Evolutionary conservation across 2,888 invertebrate genomes (phyloP), one percentile per base, ranked within the genome.

Genomic region (Drosophila leonis): DNA sequence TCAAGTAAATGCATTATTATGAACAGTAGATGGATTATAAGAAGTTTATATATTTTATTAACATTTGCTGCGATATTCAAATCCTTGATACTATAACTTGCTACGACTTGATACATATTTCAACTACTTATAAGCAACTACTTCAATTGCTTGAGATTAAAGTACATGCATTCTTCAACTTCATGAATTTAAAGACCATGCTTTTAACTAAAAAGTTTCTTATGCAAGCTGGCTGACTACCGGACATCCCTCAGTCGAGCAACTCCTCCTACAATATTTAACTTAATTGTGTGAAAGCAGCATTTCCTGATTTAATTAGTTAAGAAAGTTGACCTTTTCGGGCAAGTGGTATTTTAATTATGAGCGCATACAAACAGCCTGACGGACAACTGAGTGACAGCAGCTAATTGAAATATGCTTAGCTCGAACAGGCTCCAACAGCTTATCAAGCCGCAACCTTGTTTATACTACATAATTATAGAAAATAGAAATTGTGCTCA

Each of bases 311-410:
- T 31, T 37, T 31, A 37, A 63, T 37, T 59, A 31, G 46, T 7
- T 18, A 24, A 48, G 49, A 18, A 41, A 13, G n/a, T 37, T 64
- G 4, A 37, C n/a, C 31, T 33, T 56, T 33, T 56, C 24, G 37
- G 31, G 31, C 31, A 49, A 49, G 29, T 29, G 31, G 33, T 44
- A 56, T 48, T 37, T 51, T 24, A 63, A 62, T 55, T 46, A 57
- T 12, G 37, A 37, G 35, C 35, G 44, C 55, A 44, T 44, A 55
- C 56, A 20, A 54, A 46, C 13, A 31, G 35, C 29, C 20, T 39
- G 46, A 31, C 37, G 13, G 64, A 60, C 59, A 39, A 20, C 37
- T 46, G 46, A 57, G 46, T 60, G 60, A 33, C 48, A 64, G 9
- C 24, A 24, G 33, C 60, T 41, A 49, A 64, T 64, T 39, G 15